Percentiles rank a stretch among this genome's conserved stretches.
These are phyloP conservation scores for Coluber constrictor DNA, from an alignment of 2,797 vertebrate genomes.

Conservation along the genomic window DNA sequence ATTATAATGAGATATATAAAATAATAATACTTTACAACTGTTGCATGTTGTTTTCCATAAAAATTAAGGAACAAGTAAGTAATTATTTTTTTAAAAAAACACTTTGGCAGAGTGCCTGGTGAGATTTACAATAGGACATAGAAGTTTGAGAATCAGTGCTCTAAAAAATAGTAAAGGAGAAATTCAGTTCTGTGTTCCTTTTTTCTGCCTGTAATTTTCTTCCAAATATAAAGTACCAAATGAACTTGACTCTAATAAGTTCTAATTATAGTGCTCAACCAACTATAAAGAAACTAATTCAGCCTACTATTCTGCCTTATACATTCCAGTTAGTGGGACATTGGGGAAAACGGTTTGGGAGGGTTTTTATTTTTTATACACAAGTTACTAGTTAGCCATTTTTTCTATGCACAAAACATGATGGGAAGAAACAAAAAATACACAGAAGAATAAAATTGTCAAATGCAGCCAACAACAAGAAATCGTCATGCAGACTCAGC, in stretches of 20 bases:
- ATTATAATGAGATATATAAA: neutral
- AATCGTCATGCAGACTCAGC: neutral
- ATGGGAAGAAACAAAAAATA: neutral
- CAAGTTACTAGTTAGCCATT: neutral
- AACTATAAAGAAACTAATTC: neutral
- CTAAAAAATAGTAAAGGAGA: neutral
- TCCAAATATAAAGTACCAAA: neutral
- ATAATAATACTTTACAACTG: neutral
- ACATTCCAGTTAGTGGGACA: neutral
- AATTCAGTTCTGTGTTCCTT: neutral
- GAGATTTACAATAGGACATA: neutral
- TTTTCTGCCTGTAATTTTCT: neutral
- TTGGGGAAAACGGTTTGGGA: neutral
- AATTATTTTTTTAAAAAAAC: neutral
- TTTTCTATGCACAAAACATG: neutral
- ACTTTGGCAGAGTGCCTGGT: neutral
- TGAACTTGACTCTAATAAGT: neutral
- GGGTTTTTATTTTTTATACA: neutral
- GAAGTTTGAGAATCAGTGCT: neutral
- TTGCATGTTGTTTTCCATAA: neutral
- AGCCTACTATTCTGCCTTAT: neutral
- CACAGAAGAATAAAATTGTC: slow-evolving; percentile 11
- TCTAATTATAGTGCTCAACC: neutral
- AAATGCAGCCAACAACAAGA: neutral
- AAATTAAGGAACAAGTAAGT: neutral